A percentile compares a stretch with the other conserved stretches of the same genome.
Evolutionary conservation across 30 jellyfish, hydroid and myxozoan genomes (phyloP).

Genomic region (Pelagia noctiluca): DNA sequence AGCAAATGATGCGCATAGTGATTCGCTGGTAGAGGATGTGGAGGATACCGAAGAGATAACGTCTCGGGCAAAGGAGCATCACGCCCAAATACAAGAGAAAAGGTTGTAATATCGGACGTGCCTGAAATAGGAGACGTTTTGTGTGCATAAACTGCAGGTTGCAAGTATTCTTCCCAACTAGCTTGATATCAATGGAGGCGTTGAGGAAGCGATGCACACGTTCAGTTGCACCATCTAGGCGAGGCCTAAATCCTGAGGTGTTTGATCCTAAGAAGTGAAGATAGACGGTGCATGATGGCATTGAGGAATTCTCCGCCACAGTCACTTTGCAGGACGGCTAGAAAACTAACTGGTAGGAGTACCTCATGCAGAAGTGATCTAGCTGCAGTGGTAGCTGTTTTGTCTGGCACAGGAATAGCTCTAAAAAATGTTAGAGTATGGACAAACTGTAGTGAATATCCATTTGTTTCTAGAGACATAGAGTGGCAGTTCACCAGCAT

Average conservation of each 20-base stretch:
- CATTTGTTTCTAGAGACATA: slow-evolving; percentile 44
- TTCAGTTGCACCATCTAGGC: slow-evolving; percentile 40
- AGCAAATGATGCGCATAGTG: neutral
- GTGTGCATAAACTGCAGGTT: slow-evolving; percentile 66
- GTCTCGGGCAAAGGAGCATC: no score
- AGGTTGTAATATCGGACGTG: slow-evolving; percentile 27
- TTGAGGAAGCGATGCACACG: slow-evolving; percentile 47
- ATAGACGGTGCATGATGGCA: slow-evolving; percentile 19
- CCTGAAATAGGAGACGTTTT: slow-evolving; percentile 49
- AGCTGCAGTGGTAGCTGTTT: slow-evolving; percentile 12
- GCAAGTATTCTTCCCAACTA: slow-evolving; percentile 40
- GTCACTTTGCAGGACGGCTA: slow-evolving; percentile 20
- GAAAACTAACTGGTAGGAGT: neutral
- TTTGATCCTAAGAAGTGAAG: slow-evolving; percentile 9
- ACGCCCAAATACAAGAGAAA: slow-evolving; percentile 39
- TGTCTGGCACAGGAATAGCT: slow-evolving; percentile 55
- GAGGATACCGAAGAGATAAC: no score
- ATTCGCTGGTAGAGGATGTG: no score
- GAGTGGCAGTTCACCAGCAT: slow-evolving; percentile 58
- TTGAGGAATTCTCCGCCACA: slow-evolving; percentile 36
- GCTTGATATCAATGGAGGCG: slow-evolving; percentile 48
- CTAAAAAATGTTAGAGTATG: slow-evolving; percentile 41
- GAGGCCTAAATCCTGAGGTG: slow-evolving; percentile 54
- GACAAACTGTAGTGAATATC: no score
- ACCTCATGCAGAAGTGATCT: neutral